Conservation (phyloP, 2,113 vertebrate genomes). For the Pollachius pollachius region DNA sequence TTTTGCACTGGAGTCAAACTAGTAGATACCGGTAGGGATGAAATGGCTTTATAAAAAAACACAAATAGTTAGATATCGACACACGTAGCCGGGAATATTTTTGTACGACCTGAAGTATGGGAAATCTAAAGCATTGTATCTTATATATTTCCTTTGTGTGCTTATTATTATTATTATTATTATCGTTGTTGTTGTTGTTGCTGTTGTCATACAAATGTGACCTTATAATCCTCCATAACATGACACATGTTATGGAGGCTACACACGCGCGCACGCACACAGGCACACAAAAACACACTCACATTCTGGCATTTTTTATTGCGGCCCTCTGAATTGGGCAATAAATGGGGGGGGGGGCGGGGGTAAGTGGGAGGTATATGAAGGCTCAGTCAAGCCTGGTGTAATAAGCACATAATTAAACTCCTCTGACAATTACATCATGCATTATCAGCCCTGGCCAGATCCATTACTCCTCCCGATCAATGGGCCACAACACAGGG, state of each 20-base stretch:
- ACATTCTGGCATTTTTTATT: background rate
- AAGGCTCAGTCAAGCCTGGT: constrained; percentile 69
- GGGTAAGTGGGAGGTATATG: constrained; percentile 43
- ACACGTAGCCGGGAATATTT: no score
- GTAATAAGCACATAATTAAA: constrained; percentile 85
- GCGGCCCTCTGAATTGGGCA: constrained; percentile 42
- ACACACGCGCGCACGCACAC: background rate
- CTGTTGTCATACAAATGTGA: background rate
- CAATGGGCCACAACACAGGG: constrained; percentile 81
- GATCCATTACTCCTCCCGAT: constrained; percentile 84
- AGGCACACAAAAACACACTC: background rate
- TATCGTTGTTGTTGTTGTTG: background rate
- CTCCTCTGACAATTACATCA: constrained; percentile 92
- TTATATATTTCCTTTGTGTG: background rate
- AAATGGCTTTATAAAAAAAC: no score
- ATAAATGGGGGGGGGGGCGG: constrained; percentile 54
- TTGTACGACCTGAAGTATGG: no score
- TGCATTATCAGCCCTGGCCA: constrained; percentile 82
- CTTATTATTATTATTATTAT: background rate
- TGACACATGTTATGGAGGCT: background rate
- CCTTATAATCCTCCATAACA: constrained; percentile 16
- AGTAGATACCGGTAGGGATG: background rate
- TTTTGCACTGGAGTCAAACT: background rate
- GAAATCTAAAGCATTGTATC: no score
- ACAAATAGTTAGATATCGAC: no score